Evolutionary conservation across 1,140 invertebrate genomes (phyloP), one percentile per base, ranked within the genome.

Genomic region (Amyelois transitella): DNA sequence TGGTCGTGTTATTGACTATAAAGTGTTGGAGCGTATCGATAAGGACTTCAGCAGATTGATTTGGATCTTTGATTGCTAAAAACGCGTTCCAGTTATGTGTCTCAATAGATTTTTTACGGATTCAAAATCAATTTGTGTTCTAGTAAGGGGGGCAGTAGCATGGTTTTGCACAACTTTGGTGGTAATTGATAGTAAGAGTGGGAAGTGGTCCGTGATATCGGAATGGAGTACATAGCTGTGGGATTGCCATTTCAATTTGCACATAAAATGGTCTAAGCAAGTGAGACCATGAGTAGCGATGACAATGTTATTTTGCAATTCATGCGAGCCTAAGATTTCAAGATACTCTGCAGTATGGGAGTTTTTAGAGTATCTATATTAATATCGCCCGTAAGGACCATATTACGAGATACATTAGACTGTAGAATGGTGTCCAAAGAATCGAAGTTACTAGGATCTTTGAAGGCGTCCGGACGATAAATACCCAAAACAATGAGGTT

Each of bases 231-330:
- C 32, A 43, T 28, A 52, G 18, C 28, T 28, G 19, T 21, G 21
- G 8, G 14, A 25, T 17, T 28, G 5, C 1, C 21, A 10, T 1
- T n/a, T 24, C 2, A 55, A 17, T 43, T 32, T 55, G 18, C 43
- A 55, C 53, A 55, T 55, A 38, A 55, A 28, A 20, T 55, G 53
- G 17, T 55, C 53, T 5, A 55, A 12, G n/a, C 53, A 55, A 5
- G 53, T 55, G 1, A 14, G 25, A 20, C 51, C 51, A 21, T 52
- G 51, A 5, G 51, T 52, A 20, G 51, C 25, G 1, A 43, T 43
- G 20, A 43, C 32, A 18, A 52, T n/a, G 3, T 25, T 20, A 5
- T 19, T 20, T 8, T 43, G 25, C 12, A 52, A 43, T 6, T 28
- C 51, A 22, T 52, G 51, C 5, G 51, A 52, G 5, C 51, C 51